phyloP scores from a whole-genome alignment of 2,888 invertebrate genomes.

The Psylliodes chrysocephalus region DNA sequence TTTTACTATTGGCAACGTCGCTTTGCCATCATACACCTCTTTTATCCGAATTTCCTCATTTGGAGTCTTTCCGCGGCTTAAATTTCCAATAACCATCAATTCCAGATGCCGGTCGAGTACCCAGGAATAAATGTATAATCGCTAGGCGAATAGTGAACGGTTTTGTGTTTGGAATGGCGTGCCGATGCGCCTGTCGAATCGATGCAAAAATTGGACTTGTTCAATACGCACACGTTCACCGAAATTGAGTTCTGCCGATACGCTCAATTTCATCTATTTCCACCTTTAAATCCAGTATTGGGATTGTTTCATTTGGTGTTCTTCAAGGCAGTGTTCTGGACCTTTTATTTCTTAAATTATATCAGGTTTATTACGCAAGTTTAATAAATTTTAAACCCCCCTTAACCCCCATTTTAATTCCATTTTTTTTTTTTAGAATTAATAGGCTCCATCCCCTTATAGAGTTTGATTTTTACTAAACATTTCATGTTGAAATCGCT shows the following conservation, averaged over 20 bases:
- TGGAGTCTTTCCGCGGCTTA: constrained; percentile 24
- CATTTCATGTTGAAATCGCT: too few relatives aligned
- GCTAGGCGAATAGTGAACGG: constrained; percentile 3
- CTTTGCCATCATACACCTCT: not conserved
- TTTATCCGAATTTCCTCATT: constrained; percentile 29
- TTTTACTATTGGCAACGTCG: not conserved
- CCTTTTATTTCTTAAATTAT: too few relatives aligned
- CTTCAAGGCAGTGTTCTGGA: too few relatives aligned
- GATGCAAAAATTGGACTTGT: constrained; percentile 12
- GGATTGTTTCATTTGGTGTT: too few relatives aligned
- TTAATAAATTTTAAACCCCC: too few relatives aligned
- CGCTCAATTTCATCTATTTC: not conserved
- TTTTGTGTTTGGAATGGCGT: constrained; percentile 10
- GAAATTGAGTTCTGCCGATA: not conserved
- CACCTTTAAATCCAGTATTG: too few relatives aligned
- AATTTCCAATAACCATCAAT: constrained; percentile 36
- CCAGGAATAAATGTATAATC: constrained; percentile 22
- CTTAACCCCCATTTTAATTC: too few relatives aligned
- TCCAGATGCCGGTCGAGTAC: constrained; percentile 21
- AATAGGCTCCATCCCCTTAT: too few relatives aligned
- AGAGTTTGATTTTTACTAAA: too few relatives aligned
- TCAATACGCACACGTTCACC: not conserved
- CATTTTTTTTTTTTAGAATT: too few relatives aligned
- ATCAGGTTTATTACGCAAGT: too few relatives aligned
- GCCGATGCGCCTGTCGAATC: not conserved